A percentile compares a stretch with the other conserved stretches of the same genome.
phyloP scores from a whole-genome alignment of 2,113 vertebrate genomes.

The Bujurquina vittata region DNA sequence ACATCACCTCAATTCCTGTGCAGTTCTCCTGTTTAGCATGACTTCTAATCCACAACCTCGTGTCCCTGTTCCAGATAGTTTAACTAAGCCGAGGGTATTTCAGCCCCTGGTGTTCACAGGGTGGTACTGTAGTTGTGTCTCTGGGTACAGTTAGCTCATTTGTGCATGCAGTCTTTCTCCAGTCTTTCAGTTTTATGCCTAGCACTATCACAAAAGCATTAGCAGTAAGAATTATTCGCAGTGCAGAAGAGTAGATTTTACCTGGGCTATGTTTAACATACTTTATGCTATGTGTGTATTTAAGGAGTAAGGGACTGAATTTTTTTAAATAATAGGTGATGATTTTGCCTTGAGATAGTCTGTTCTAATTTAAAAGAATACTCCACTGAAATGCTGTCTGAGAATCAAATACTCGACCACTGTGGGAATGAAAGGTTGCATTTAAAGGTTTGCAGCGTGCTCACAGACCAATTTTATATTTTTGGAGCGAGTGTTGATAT shows the following conservation, averaged over 20 bases:
- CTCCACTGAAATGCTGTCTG: constrained; percentile 14
- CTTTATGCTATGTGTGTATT: not conserved
- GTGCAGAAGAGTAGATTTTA: not conserved
- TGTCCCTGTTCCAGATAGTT: constrained; percentile 23
- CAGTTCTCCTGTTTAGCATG: constrained; percentile 68
- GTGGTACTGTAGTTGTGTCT: constrained; percentile 14
- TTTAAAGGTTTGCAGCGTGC: not conserved
- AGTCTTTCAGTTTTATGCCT: constrained; percentile 9
- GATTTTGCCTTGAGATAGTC: not conserved
- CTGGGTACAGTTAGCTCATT: not conserved
- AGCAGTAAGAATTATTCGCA: not conserved
- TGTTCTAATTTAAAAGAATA: constrained; percentile 23
- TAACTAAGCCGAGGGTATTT: constrained; percentile 27
- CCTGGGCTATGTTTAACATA: not conserved
- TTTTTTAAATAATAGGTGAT: not conserved
- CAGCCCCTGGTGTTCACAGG: constrained; percentile 48
- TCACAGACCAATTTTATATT: not conserved
- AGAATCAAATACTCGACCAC: not conserved
- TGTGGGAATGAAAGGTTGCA: not conserved
- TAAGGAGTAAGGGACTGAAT: not conserved
- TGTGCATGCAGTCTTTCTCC: constrained; percentile 62
- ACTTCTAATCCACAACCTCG: constrained; percentile 39
- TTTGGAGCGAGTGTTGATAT: not conserved
- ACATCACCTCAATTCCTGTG: constrained; percentile 28
- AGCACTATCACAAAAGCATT: not conserved